Evolutionary conservation across 2,888 invertebrate species (phyloP), one percentile per base, ranked within the genome.

Genomic region (Lepidochitona cinerea): DNA sequence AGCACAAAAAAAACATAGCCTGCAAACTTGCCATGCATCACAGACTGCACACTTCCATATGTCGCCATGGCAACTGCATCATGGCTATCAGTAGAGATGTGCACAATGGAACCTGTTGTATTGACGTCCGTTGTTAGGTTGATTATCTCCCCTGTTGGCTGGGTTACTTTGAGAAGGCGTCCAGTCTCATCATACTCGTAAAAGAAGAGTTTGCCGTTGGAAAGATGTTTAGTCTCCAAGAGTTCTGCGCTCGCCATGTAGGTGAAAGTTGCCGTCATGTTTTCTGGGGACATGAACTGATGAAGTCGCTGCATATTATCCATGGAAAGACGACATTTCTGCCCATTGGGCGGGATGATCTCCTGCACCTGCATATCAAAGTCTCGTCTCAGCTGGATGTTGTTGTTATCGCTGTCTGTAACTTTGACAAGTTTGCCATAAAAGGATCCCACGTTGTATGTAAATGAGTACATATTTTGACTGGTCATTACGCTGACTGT

Each of bases 401-500:
- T 96, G 73, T 90, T 88, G 89, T 97, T 97, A 3, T 97, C 96
- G 74, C 96, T 96, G 91, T 98, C 98, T 1, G 96, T 97, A 1
- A 99, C 97, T 0, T 96, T 96, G 85, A 96, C 96, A 71, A 99
- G 92, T 88, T 96, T 96, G 88, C 98, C 98, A 67, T 97, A 97
- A 88, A 96, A 97, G 0, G 98, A 98, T 89, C 98, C 98, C 0
- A 98, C 97, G 83, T 97, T 97, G 92, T 99, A 99, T 33, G 97
- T 93, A 92, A 99, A 99, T 67, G 97, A 96, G 91, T 98, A 98
- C 89, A 97, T 93, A 5, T 95, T 95, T 91, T 96, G 96, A 67
- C 96, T 97, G n/a, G 98, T 98, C 66, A 98, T 95, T 75, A 99
- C 92, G 91, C 98, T 97, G 90, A 96, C 96, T 1, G 98, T 98